Percentiles rank a stretch among this genome's conserved stretches.
phyloP scores from a whole-genome alignment of 2,888 invertebrate species.

The Rhamphomyia laevipes region DNA sequence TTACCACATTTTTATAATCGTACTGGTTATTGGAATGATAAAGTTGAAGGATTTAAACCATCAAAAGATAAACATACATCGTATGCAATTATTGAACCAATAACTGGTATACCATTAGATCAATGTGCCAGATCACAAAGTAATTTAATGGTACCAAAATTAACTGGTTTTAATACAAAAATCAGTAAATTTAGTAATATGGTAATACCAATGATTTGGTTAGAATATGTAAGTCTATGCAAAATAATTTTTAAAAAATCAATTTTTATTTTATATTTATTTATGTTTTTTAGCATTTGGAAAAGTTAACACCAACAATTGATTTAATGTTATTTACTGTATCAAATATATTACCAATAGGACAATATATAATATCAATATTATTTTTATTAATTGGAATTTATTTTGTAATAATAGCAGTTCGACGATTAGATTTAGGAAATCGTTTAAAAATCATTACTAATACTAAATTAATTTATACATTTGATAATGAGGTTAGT shows the following conservation, averaged over 20 bases:
- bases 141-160: constrained; percentile 46
- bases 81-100: constrained; percentile 56
- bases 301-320: constrained; percentile 43
- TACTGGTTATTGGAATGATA: constrained; percentile 30
- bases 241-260: background rate
- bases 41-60: constrained; percentile 50
- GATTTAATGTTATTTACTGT: constrained; percentile 40
- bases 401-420: constrained; percentile 3
- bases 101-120: constrained; percentile 48
- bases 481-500: no score
- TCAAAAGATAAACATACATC: constrained; percentile 49
- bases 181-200: constrained; percentile 45
- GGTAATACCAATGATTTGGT: constrained; percentile 53
- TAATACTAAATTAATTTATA: no score
- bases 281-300: constrained; percentile 43
- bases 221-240: constrained; percentile 52
- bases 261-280: background rate
- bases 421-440: no score
- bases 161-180: constrained; percentile 41
- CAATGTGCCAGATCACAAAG: constrained; percentile 54
- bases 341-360: constrained; percentile 41
- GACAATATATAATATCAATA: constrained; percentile 27
- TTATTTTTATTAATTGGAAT: constrained; percentile 12
- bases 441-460: no score
- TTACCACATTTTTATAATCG: constrained; percentile 56